A percentile compares a stretch with the other conserved stretches of the same genome.
Evolutionary conservation across 2,797 vertebrate genomes (phyloP).

Genomic region (Artibeus jamaicensis): DNA sequence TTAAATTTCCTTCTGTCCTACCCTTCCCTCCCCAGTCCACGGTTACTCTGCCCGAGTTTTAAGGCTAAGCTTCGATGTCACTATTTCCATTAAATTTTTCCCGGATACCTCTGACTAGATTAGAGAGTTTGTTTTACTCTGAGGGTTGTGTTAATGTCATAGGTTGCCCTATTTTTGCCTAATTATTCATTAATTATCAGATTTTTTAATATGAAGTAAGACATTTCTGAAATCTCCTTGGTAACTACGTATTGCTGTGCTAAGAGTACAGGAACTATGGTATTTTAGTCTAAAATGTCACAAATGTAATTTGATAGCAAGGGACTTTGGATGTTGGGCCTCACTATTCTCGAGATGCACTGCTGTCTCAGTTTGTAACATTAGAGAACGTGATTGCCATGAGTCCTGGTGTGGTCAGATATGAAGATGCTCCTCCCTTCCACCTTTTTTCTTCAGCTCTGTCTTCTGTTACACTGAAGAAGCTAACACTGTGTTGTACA

Average conservation of each 20-base stretch:
- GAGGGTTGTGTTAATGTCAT: background rate
- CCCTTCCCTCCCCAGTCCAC: background rate
- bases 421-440: background rate
- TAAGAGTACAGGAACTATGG: background rate
- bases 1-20: background rate
- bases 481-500: background rate
- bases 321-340: background rate
- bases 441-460: background rate
- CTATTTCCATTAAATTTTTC: background rate
- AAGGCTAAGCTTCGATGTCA: background rate
- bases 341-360: background rate
- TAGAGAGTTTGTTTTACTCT: background rate
- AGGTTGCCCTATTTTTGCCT: background rate
- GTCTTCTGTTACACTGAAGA: background rate
- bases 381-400: background rate
- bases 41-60: background rate
- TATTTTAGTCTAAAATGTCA: background rate
- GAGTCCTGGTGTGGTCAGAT: background rate
- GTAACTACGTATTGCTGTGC: background rate
- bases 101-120: background rate
- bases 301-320: background rate
- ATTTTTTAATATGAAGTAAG: background rate
- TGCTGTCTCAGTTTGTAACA: background rate
- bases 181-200: background rate
- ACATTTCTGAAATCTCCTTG: background rate